A percentile compares a stretch with the other conserved stretches of the same genome.
phyloP scores from a whole-genome alignment of 2,888 invertebrate genomes.

The Hypena proboscidalis region DNA sequence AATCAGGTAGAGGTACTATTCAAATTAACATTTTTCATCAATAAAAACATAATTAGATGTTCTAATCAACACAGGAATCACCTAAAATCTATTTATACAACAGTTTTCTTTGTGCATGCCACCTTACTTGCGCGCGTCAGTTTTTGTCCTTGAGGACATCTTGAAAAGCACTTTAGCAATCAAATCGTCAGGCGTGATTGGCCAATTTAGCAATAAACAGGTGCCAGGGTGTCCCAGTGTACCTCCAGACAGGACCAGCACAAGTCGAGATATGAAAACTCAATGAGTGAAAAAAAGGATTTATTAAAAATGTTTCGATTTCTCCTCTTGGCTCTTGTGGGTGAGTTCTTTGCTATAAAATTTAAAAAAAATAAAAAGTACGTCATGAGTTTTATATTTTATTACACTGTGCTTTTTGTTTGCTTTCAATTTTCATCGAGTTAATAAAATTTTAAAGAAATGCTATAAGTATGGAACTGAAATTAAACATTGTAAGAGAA shows the following conservation, averaged over 20 bases:
- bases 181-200: slow-evolving; percentile 61
- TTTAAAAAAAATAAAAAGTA: background rate
- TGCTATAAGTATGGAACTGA: no score
- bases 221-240: slow-evolving; percentile 46
- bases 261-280: slow-evolving; percentile 35
- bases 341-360: slow-evolving; percentile 30
- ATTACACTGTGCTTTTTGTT: no score
- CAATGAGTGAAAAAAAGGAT: slow-evolving; percentile 28
- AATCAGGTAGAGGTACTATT: no score
- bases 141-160: slow-evolving; percentile 70
- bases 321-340: slow-evolving; percentile 39
- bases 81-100: background rate
- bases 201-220: slow-evolving; percentile 76
- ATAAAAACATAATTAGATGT: background rate
- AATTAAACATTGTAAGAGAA: no score
- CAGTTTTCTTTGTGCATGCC: slow-evolving; percentile 20
- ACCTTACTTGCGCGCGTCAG: slow-evolving; percentile 36
- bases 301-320: slow-evolving; percentile 33
- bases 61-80: slow-evolving; percentile 3
- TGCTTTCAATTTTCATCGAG: no score
- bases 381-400: no score
- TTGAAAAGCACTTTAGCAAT: slow-evolving; percentile 62
- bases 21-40: no score
- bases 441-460: no score
- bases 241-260: slow-evolving; percentile 34